Base-by-base conservation (phyloP, 2,113 vertebrate genomes). In the mouse (Mus musculus) region DNA sequence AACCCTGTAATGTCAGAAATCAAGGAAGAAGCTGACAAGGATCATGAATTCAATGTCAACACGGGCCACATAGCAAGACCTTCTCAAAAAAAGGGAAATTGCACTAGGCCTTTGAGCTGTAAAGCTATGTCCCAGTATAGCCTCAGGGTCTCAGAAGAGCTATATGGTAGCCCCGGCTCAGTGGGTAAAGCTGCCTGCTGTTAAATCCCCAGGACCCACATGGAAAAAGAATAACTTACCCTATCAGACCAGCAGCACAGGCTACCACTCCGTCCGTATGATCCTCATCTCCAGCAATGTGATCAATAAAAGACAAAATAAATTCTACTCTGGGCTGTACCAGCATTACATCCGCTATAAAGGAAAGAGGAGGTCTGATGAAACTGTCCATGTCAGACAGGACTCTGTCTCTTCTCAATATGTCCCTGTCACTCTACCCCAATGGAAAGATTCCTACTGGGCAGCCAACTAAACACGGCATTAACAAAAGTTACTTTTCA, bases 301-400 rank as follows among this genome's bases (percentile, higher is more conserved):
- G 99, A 94, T 99, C 99, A 94, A 99, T 99, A 98, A 99, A 99
- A 92, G 99, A 99, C 52, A 99, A 98, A 97, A 99, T 99, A 96
- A 99, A 99, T 97, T 99, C 99, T 98, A 99, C 99, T 95, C 99
- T 99, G 36, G 99, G 99, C 97, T 99, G 99, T 16, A 99, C 99
- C 98, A 99, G 98, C 99, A 99, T 99, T 96, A 99, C 99, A 3
- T 99, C 99, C 49, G 99, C 99, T 99, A 75, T n/a, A 97, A n/a
- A 61, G 97, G 84, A 81, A 33, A 94, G 12, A 24, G 42, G 26
- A 75, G 24, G 33, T 93, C 33, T 95, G 56, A 91, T 19, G 24
- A 81, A 81, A 46, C 30, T 52, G 10, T 33, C 7, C 0, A 5
- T 19, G 12, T 0, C 0, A 24, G 81, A 5, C 30, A 77, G 28